A percentile compares a stretch with the other conserved stretches of the same genome.
phyloP scores from a whole-genome alignment of 2,113 vertebrate species.

The Platichthys flesus region DNA sequence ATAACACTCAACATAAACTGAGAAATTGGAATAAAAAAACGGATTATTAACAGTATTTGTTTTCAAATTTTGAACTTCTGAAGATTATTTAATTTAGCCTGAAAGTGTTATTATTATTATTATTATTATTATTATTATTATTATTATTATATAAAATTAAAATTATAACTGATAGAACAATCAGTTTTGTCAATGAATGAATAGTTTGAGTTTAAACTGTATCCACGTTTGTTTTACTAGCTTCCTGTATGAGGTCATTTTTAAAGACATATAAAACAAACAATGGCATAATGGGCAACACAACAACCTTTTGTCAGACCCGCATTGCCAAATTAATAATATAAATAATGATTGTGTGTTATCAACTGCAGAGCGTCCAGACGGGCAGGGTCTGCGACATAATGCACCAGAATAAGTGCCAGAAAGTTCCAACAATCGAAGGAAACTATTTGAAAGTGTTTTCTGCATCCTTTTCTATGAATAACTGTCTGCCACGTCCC shows the following conservation, averaged over 20 bases:
- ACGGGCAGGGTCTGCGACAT: slow-evolving; percentile 35
- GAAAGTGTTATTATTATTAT: background rate
- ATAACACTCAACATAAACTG: background rate
- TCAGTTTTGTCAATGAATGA: background rate
- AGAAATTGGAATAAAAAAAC: too few species aligned
- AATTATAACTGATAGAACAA: background rate
- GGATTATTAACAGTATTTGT: too few species aligned
- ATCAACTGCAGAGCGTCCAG: slow-evolving; percentile 18
- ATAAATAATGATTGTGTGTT: slow-evolving; percentile 31
- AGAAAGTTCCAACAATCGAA: slow-evolving; percentile 51
- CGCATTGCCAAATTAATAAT: slow-evolving; percentile 39
- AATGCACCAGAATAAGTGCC: slow-evolving; percentile 31
- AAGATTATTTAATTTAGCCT: too few species aligned
- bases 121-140: too few species aligned
- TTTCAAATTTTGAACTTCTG: too few species aligned
- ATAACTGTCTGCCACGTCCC: slow-evolving; percentile 10
- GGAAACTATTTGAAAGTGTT: slow-evolving; percentile 60
- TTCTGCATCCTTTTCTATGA: slow-evolving; percentile 40
- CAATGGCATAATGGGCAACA: background rate
- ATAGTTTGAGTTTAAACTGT: background rate
- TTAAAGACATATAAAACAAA: slow-evolving; percentile 19
- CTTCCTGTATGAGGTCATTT: slow-evolving; percentile 34
- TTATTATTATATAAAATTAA: background rate
- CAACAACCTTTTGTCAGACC: slow-evolving; percentile 25
- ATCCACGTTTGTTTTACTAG: slow-evolving; percentile 21